Base-by-base conservation (phyloP, 2,113 vertebrate species). In the Pomatorhinus ruficollis region DNA sequence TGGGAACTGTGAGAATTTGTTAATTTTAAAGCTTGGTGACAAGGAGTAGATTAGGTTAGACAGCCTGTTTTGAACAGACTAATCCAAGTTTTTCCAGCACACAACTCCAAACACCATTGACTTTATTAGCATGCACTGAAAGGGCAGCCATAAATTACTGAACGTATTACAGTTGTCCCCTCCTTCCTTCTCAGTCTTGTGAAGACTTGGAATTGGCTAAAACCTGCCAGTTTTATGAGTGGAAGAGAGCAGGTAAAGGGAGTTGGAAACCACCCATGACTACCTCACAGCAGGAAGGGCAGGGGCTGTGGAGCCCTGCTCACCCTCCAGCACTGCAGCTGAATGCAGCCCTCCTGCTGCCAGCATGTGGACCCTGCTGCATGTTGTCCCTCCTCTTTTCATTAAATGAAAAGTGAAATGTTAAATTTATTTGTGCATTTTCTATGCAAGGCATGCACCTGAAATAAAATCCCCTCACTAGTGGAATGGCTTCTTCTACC, bases 1-100 rank as follows among this genome's bases (percentile, higher is more conserved):
- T 99, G 98, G 35, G 95, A 98, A 66, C 97, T 99, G 56, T 64
- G 4, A 71, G 98, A 98, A 94, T 98, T 99, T 30, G 91, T 98
- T 68, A 96, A 98, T 93, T 98, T 66, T 99, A 83, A 99, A 99
- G 80, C 96, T 99, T 49, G 96, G 98, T 18, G 97, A 98, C 92
- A 99, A 99, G 78, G 87, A 98, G 75, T 95, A 99, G 17, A 83
- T 97, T 47, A 93, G 80, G 57, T 95, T 99, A 90, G 82, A 69
- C 28, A 89, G n/a, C 15, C 39, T 77, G 25, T 17, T 99, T 99
- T 77, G 92, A 98, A 87, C 97, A 98, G 72, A 96, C 98, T 52
- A 98, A 98, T 80, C 95, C 98, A 39, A 96, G 98, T 70, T 96
- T 97, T 92, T 98, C 98, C 94, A 95, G 90, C 53, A 98, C 99